Percentiles rank a stretch among this genome's conserved stretches.
phyloP scores from a whole-genome alignment of 2,888 invertebrate genomes.

The Neoitamus cyanurus region DNA sequence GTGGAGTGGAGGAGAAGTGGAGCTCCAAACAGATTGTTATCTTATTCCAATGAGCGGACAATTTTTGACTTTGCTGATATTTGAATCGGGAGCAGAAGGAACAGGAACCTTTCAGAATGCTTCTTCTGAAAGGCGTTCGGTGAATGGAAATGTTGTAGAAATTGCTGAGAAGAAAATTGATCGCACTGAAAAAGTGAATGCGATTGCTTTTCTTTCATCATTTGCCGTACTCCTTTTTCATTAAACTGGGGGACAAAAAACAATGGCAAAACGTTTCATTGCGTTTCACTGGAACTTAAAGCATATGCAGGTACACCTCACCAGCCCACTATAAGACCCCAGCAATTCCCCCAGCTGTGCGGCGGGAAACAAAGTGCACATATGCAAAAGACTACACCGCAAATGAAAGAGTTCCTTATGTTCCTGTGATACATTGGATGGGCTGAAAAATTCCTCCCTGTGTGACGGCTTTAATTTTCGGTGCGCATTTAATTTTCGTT shows the following conservation, averaged over 20 bases:
- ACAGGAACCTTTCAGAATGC: no score
- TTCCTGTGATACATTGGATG: neutral
- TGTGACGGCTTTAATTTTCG: conserved; percentile 7
- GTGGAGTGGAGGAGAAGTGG: no score
- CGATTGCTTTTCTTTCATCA: neutral
- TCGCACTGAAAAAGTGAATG: neutral
- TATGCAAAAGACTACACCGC: neutral
- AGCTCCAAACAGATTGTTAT: no score
- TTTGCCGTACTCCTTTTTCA: neutral
- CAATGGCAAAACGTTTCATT: neutral
- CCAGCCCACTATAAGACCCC: no score
- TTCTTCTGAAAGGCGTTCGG: neutral
- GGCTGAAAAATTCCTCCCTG: neutral
- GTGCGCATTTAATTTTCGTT: conserved; percentile 20
- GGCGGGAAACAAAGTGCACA: neutral
- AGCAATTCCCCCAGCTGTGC: neutral
- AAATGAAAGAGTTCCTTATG: neutral
- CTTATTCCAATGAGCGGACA: no score
- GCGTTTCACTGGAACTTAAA: neutral
- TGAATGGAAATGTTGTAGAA: no score
- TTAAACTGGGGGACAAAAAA: neutral
- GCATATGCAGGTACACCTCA: no score
- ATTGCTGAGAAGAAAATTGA: neutral
- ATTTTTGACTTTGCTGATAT: no score
- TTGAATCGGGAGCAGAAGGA: no score